Conservation (phyloP, 2,113 vertebrate species). For the Furnarius figulus region DNA sequence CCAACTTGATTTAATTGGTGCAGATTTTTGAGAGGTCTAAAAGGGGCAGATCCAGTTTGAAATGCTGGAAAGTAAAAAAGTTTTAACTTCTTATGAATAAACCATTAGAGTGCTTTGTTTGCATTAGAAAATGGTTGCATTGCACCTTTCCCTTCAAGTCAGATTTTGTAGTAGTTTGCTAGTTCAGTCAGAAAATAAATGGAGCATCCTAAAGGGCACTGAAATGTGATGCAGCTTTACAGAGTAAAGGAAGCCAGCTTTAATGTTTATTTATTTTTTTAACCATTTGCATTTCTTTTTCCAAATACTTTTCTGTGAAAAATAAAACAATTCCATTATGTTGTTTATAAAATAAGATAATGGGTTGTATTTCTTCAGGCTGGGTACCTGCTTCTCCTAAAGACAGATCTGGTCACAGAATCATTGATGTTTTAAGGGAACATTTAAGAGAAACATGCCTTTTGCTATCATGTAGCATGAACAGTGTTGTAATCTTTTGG, state of each 20-base stretch:
- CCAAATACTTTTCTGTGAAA: background rate
- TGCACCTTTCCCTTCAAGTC: conserved; percentile 34
- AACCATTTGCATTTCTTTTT: background rate
- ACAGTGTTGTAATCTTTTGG: background rate
- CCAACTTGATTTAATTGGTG: background rate
- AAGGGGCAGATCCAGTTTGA: conserved; percentile 63
- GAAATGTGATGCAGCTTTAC: conserved; percentile 21
- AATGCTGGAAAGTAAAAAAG: conserved; percentile 14
- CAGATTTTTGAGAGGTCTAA: conserved; percentile 26
- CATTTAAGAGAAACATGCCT: background rate
- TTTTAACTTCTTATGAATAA: conserved; percentile 70
- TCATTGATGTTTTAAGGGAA: background rate
- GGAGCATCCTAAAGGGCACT: conserved; percentile 31
- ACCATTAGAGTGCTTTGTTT: conserved; percentile 67
- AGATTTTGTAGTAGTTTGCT: conserved; percentile 23
- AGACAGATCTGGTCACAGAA: background rate
- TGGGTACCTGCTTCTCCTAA: background rate
- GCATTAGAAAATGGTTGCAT: conserved; percentile 28
- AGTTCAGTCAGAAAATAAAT: conserved; percentile 36
- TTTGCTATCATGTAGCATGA: background rate
- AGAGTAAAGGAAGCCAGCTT: background rate
- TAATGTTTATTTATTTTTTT: background rate
- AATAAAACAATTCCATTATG: background rate
- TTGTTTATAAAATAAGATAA: background rate
- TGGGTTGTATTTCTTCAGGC: background rate